Evolutionary conservation across 1,140 invertebrate species (phyloP).

Genomic region (Drosophila miranda): DNA sequence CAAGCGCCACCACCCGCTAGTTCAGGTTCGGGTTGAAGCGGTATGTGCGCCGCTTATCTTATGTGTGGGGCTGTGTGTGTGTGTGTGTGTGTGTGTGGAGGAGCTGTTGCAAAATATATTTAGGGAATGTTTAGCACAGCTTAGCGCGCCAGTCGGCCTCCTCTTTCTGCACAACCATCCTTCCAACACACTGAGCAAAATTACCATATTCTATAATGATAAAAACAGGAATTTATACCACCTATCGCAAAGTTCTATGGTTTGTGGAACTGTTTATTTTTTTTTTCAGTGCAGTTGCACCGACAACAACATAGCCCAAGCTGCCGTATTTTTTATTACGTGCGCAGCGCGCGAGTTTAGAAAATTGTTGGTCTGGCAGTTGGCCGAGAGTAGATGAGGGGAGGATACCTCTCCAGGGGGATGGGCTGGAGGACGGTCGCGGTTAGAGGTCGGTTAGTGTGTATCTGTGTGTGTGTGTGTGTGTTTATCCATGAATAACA

Average conservation of each 20-base stretch:
- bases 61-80: conserved; percentile 5
- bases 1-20: conserved; percentile 19
- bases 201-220: too few relatives aligned
- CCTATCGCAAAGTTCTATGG: too few relatives aligned
- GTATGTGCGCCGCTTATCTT: conserved; percentile 70
- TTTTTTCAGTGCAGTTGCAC: not conserved
- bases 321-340: conserved; percentile 52
- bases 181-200: not conserved
- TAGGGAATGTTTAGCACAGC: conserved; percentile 79
- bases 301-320: conserved; percentile 14
- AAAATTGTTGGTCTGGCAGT: conserved; percentile 73
- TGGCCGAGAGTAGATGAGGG: conserved; percentile 27
- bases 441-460: conserved; percentile 39
- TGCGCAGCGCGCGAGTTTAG: conserved; percentile 67
- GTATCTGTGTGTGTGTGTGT: conserved; percentile 33
- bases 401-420: conserved; percentile 1
- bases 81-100: conserved; percentile 39
- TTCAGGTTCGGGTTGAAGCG: conserved; percentile 46
- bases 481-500: conserved; percentile 76
- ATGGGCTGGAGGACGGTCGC: conserved; percentile 24
- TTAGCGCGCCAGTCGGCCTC: conserved; percentile 60
- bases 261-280: not conserved
- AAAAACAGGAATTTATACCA: too few relatives aligned
- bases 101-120: conserved; percentile 79
- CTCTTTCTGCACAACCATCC: conserved; percentile 1